Evolutionary conservation across 2,113 vertebrate genomes (phyloP).

Genomic region (Clinocottus analis): DNA sequence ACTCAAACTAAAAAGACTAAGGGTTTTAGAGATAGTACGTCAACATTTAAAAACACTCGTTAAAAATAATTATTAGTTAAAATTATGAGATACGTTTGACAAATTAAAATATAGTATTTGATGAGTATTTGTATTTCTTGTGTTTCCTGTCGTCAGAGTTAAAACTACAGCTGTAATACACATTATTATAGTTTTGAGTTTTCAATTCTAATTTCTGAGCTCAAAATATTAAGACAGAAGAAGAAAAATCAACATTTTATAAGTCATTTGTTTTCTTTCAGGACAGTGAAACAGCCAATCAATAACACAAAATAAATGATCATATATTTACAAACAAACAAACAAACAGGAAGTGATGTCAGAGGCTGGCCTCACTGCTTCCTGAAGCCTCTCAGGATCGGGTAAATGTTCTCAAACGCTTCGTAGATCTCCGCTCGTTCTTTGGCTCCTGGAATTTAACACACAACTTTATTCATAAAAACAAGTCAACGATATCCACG

Average conservation of each 20-base stretch:
- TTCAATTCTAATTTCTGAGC: too few species aligned
- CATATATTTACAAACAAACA: conserved; percentile 17
- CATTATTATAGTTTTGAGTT: too few species aligned
- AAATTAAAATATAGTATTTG: too few species aligned
- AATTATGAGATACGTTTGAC: too few species aligned
- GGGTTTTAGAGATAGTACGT: too few species aligned
- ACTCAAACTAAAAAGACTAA: too few species aligned
- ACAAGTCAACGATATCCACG: not conserved
- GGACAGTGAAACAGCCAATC: not conserved
- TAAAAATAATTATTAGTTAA: too few species aligned
- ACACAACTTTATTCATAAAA: not conserved
- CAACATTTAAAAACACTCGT: too few species aligned
- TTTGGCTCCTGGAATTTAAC: conserved; percentile 89
- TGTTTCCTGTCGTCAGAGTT: too few species aligned
- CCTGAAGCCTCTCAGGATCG: conserved; percentile 94
- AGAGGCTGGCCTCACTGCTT: conserved; percentile 79
- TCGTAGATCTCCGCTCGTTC: conserved; percentile 95
- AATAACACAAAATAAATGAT: conserved; percentile 14
- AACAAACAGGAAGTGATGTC: conserved; percentile 22
- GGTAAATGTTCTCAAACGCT: conserved; percentile 98
- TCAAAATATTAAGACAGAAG: not conserved
- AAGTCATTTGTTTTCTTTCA: conserved; percentile 2
- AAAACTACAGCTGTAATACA: too few species aligned
- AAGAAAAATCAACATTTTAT: not conserved
- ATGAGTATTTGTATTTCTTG: too few species aligned